phyloP scores from a whole-genome alignment of 2,888 invertebrate genomes.

The Noctua fimbriata region DNA sequence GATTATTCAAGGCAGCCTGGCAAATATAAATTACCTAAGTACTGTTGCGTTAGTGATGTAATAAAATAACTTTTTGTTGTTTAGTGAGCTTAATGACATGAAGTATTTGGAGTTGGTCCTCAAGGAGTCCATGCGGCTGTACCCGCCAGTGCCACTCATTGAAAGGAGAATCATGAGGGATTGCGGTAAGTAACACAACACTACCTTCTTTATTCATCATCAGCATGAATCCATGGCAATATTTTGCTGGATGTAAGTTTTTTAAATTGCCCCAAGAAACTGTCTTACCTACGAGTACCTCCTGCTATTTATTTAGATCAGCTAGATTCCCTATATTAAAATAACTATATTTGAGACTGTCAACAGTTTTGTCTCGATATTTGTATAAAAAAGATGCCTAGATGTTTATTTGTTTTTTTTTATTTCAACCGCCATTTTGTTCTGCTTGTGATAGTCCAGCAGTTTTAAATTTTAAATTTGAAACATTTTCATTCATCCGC shows the following conservation, averaged over 20 bases:
- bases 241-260: background rate
- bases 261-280: background rate
- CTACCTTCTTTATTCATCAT: background rate
- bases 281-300: background rate
- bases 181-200: conserved; percentile 71
- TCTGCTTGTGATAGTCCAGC: background rate
- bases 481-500: background rate
- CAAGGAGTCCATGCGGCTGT: conserved; percentile 88
- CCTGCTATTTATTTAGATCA: background rate
- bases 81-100: conserved; percentile 87
- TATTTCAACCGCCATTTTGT: no score
- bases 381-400: no score
- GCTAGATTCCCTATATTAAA: no score
- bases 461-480: background rate
- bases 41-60: background rate
- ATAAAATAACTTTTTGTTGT: conserved; percentile 36
- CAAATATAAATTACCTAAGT: background rate
- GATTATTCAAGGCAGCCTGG: conserved; percentile 3
- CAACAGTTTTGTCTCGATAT: no score
- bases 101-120: conserved; percentile 89
- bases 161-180: conserved; percentile 82
- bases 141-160: conserved; percentile 88
- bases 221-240: background rate
- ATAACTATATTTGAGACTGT: no score
- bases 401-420: no score